A percentile compares a stretch with the other conserved stretches of the same genome.
Conservation (phyloP, 2,888 invertebrate species). For the Pyralis farinalis region DNA sequence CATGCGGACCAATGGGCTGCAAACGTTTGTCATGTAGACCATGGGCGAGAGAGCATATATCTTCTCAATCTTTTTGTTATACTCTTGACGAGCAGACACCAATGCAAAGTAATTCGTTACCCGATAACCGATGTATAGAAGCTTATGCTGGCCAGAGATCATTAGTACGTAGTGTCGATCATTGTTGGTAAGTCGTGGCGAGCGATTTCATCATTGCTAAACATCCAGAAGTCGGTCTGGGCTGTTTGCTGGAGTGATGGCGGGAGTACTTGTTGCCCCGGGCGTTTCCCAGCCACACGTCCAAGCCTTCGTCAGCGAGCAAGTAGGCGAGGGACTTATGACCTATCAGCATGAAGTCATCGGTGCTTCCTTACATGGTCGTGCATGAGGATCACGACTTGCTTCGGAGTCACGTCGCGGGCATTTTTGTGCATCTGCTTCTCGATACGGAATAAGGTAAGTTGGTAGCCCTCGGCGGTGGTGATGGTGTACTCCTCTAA, state of each 20-base stretch:
- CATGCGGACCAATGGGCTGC: slow-evolving; percentile 66
- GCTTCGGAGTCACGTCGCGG: slow-evolving; percentile 38
- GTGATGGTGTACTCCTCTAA: slow-evolving; percentile 57
- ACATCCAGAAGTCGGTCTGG: slow-evolving; percentile 64
- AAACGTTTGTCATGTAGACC: slow-evolving; percentile 63
- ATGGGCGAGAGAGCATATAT: slow-evolving; percentile 68
- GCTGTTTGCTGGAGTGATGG: slow-evolving; percentile 57
- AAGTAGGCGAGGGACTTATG: slow-evolving; percentile 70
- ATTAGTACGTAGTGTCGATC: slow-evolving; percentile 61
- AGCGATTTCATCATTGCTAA: slow-evolving; percentile 66
- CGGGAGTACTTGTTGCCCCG: slow-evolving; percentile 65
- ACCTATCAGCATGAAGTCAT: slow-evolving; percentile 85
- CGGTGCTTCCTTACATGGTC: slow-evolving; percentile 85
- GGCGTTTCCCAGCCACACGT: slow-evolving; percentile 71
- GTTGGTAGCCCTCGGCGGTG: slow-evolving; percentile 66
- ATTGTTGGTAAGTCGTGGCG: slow-evolving; percentile 64
- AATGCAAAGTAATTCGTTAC: slow-evolving; percentile 60
- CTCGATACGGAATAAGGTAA: slow-evolving; percentile 66
- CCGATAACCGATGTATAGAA: slow-evolving; percentile 63
- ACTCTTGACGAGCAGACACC: slow-evolving; percentile 59
- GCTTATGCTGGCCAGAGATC: slow-evolving; percentile 46
- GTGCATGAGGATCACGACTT: slow-evolving; percentile 80
- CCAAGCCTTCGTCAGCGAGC: slow-evolving; percentile 60
- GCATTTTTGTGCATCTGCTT: slow-evolving; percentile 25
- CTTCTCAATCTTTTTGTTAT: slow-evolving; percentile 58